Evolutionary conservation across 2,113 vertebrate species (phyloP).

Genomic region (Sceloporus tristichus): DNA sequence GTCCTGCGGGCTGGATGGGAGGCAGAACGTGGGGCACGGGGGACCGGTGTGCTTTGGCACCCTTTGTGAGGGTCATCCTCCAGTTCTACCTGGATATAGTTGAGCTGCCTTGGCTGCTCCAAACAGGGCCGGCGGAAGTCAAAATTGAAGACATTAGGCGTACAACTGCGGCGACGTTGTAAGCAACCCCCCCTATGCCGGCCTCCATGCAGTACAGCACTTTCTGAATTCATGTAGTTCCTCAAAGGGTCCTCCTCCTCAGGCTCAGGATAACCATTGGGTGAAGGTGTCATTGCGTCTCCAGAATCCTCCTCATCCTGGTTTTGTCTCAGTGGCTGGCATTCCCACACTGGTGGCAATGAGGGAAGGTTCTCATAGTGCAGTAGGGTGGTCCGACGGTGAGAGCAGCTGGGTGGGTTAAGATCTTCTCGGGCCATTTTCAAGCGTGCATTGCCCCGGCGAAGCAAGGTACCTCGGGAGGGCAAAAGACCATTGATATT

Average conservation of each 20-base stretch:
- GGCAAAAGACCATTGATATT: constrained; percentile 87
- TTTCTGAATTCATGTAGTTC: constrained; percentile 83
- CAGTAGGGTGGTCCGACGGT: constrained; percentile 87
- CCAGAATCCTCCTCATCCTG: constrained; percentile 81
- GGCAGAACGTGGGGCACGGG: background rate
- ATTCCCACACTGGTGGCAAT: constrained; percentile 94
- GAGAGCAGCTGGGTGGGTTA: constrained; percentile 74
- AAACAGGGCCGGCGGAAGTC: constrained; percentile 88
- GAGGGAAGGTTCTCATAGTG: constrained; percentile 98
- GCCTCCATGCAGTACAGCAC: constrained; percentile 65
- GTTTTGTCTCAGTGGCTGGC: constrained; percentile 81
- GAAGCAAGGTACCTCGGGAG: constrained; percentile 44
- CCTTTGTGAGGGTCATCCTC: constrained; percentile 80
- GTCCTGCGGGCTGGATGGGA: constrained; percentile 79
- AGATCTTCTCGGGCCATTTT: constrained; percentile 77
- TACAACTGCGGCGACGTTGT: constrained; percentile 67
- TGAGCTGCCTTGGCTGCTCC: constrained; percentile 91
- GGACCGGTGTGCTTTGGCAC: constrained; percentile 23
- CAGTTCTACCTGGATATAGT: constrained; percentile 99
- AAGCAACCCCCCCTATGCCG: constrained; percentile 72
- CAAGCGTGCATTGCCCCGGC: constrained; percentile 73
- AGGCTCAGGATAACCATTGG: constrained; percentile 89
- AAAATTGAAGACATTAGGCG: constrained; percentile 89
- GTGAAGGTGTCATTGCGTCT: constrained; percentile 84
- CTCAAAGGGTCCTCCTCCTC: constrained; percentile 89